Percentiles rank a stretch among this genome's conserved stretches.
phyloP scores from a whole-genome alignment of 2,113 vertebrate genomes.

The Chloropsis hardwickii region DNA sequence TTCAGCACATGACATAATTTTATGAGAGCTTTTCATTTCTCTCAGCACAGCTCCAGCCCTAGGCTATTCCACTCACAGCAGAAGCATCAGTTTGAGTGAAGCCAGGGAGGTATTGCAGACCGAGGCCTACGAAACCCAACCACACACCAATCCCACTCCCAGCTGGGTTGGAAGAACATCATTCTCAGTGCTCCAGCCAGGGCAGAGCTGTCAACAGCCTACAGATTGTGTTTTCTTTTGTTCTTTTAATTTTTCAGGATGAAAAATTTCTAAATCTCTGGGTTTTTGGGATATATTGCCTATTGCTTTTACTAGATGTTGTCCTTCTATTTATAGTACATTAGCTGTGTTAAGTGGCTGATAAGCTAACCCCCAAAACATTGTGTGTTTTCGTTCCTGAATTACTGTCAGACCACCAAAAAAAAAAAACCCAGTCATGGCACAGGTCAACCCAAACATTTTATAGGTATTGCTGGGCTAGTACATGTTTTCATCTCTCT shows the following conservation, averaged over 20 bases:
- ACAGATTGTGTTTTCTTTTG: neutral
- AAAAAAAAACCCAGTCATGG: neutral
- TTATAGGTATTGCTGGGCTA: neutral
- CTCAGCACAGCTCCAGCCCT: conserved; percentile 41
- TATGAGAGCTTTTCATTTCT: conserved; percentile 40
- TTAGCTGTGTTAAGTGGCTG: neutral
- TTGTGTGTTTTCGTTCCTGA: neutral
- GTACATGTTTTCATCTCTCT: neutral
- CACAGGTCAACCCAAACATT: neutral
- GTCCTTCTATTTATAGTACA: neutral
- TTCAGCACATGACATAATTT: conserved; percentile 57
- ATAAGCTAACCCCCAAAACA: neutral
- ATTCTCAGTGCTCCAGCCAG: neutral
- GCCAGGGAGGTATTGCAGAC: neutral
- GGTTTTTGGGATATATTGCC: neutral
- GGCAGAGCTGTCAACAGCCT: neutral
- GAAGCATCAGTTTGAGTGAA: neutral
- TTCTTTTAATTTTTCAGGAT: neutral
- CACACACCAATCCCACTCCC: fast-evolving
- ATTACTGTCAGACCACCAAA: neutral
- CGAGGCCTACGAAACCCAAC: neutral
- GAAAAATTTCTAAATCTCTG: neutral
- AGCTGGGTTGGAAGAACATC: neutral
- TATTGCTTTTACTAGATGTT: neutral
- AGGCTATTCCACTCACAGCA: conserved; percentile 30